Evolutionary conservation across 2,797 vertebrate species (phyloP).

Genomic region (Clarias fuscus): DNA sequence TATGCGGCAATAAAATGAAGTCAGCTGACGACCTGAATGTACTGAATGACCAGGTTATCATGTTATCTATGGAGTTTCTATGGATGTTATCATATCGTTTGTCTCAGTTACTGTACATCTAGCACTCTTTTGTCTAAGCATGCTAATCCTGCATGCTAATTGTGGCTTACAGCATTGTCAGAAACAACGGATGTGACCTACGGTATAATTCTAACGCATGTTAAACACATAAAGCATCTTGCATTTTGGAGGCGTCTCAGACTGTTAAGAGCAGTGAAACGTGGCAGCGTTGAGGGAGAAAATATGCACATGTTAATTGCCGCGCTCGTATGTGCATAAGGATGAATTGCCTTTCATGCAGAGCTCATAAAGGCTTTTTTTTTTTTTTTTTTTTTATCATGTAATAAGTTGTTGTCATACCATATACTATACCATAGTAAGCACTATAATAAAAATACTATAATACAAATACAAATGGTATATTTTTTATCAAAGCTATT

Average conservation of each 20-base stretch:
- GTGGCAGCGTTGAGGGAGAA: background rate
- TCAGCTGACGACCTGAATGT: too few species aligned
- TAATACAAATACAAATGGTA: background rate
- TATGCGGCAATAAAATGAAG: too few species aligned
- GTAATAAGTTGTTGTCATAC: too few species aligned
- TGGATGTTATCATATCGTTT: too few species aligned
- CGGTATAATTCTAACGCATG: background rate
- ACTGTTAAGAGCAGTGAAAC: constrained; percentile 1
- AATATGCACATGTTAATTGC: background rate
- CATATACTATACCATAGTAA: background rate
- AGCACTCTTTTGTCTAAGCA: too few species aligned
- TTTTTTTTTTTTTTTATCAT: background rate
- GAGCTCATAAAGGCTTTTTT: background rate
- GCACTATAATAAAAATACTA: background rate
- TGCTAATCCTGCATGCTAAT: background rate
- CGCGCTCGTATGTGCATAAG: too few species aligned
- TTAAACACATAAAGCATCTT: background rate
- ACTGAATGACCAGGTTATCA: too few species aligned
- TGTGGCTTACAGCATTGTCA: background rate
- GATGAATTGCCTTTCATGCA: background rate
- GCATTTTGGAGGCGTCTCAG: background rate
- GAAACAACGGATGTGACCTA: background rate
- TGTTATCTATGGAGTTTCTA: too few species aligned
- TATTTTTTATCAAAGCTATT: too few species aligned
- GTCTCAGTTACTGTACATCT: too few species aligned